These are phyloP conservation scores for Todus mexicanus DNA, from an alignment of 2,797 vertebrate species.

Conservation along the genomic window DNA sequence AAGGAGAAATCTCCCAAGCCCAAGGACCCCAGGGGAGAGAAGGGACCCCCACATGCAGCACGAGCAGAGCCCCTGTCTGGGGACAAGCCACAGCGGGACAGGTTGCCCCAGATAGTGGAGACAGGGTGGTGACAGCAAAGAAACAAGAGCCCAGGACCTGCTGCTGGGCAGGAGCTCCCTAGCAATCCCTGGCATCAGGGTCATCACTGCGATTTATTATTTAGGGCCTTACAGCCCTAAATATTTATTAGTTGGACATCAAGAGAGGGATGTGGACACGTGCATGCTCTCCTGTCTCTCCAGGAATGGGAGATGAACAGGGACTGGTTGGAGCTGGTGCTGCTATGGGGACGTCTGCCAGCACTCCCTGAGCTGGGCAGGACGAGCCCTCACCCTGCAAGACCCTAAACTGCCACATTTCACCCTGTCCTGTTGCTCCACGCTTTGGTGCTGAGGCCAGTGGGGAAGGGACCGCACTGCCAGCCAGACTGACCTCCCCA, in stretches of 20 bases:
- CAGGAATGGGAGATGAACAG: background rate
- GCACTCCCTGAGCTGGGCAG: background rate
- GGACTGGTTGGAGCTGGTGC: background rate
- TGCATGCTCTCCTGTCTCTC: background rate
- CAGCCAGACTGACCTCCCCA: background rate
- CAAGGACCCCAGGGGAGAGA: background rate
- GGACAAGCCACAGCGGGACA: background rate
- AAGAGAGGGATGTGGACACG: rapidly evolving
- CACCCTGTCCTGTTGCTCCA: background rate
- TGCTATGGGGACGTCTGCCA: background rate
- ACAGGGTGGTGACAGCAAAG: background rate
- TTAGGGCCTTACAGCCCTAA: background rate
- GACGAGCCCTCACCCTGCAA: rapidly evolving
- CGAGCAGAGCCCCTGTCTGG: background rate
- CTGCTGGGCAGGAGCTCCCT: background rate
- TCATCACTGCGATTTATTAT: background rate
- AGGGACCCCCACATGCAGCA: rapidly evolving
- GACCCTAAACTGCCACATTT: background rate
- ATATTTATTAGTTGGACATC: background rate
- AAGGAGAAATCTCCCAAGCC: background rate
- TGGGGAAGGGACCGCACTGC: background rate
- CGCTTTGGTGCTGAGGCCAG: rapidly evolving
- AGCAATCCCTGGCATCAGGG: background rate
- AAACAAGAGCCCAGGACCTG: background rate
- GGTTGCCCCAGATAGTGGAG: background rate